Base-by-base conservation (phyloP, 1,140 invertebrate genomes). In the Hydropsyche tenuis region DNA sequence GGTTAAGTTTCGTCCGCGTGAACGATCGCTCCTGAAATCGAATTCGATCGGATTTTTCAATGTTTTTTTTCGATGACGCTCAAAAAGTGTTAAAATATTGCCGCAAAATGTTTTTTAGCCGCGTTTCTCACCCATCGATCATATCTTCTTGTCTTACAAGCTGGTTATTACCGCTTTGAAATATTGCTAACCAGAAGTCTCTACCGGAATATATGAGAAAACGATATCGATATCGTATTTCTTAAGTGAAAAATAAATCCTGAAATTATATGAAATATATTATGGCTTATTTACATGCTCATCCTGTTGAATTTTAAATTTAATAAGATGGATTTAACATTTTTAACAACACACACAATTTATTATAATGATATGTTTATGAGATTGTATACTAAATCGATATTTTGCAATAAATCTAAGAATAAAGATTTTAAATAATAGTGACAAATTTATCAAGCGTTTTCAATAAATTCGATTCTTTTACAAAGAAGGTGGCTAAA, bases 51-150 rank as follows among this genome's bases (percentile, higher is more conserved):
- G 9, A 37, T 37, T 37, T 37, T n/a, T n/a, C n/a, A n/a, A n/a
- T n/a, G n/a, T n/a, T n/a, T n/a, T n/a, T 37, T 37, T 37, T 37
- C 9, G 9, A 37, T 37, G n/a, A 66, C 42, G 46, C 63, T 45
- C 46, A 23, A 22, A 53, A 45, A 65, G 72, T 60, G 30, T 30
- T 56, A 51, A 48, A 23, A 72, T 72, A 64, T 48, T 45, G 43
- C 60, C 12, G 25, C 16, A 70, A 30, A 12, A 62, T 46, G 18
- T 62, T 23, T 45, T 63, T 62, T 2, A 43, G 43, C 14, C 18
- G 30, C 51, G 23, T 51, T 74, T 72, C 30, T 16, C n/a, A 51
- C 62, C 43, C 73, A 77, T 77, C 76, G 70, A 77, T 77, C 76
- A 77, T 70, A 65, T 53, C 42, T n/a, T 64, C 53, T 51, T 23